Conservation (phyloP, 2,797 vertebrate species). For the Silurus lanzhouensis region DNA sequence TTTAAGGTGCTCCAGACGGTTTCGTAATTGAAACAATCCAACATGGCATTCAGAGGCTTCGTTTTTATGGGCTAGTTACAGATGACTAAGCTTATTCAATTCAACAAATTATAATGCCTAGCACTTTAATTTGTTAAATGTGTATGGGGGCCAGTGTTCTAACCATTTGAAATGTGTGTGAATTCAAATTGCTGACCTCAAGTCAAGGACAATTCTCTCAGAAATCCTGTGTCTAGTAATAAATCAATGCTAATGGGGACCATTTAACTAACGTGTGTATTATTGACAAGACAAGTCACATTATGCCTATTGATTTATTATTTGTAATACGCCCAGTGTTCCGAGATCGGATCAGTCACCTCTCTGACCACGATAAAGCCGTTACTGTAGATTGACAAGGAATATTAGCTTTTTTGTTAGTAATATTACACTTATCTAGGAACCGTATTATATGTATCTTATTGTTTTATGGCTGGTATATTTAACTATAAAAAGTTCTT, state of each 20-base stretch:
- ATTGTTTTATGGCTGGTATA: not conserved
- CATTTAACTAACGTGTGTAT: not conserved
- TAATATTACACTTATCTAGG: not conserved
- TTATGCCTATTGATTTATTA: not conserved
- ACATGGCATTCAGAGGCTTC: slow-evolving; percentile 59
- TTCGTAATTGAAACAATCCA: not conserved
- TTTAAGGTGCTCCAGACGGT: slow-evolving; percentile 19
- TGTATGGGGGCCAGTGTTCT: not conserved
- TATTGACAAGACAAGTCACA: not conserved
- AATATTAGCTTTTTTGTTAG: not conserved
- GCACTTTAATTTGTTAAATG: slow-evolving; percentile 6
- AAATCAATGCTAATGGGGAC: slow-evolving; percentile 1
- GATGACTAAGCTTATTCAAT: not conserved
- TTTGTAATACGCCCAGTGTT: not conserved
- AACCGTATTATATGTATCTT: not conserved
- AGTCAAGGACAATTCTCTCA: not conserved
- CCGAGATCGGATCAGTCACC: not conserved
- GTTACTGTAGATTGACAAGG: not conserved
- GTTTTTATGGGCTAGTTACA: slow-evolving; percentile 72
- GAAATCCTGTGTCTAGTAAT: not conserved
- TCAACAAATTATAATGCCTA: slow-evolving; percentile 5
- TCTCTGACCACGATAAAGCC: not conserved
- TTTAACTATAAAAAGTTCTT: not conserved
- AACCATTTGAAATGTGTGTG: not conserved
- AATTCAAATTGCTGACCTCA: not conserved